These are phyloP conservation scores for Pseudochirops cupreus DNA, from an alignment of 2,797 vertebrate species.

Conservation along the genomic window DNA sequence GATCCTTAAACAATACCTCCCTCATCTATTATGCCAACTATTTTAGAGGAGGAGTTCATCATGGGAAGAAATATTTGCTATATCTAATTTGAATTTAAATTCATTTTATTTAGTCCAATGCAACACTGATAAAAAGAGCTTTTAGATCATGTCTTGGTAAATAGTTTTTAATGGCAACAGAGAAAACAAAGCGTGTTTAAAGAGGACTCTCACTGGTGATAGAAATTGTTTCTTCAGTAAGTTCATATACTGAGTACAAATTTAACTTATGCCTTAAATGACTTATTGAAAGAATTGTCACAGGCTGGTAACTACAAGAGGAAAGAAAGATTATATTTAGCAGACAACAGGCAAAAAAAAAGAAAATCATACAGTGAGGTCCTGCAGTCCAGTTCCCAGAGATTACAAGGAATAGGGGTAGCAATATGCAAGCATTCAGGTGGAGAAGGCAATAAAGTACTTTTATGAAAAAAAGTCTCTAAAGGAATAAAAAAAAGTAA, in stretches of 20 bases:
- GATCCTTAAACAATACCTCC: neutral
- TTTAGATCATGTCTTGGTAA: neutral
- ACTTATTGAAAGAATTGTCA: neutral
- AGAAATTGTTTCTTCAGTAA: neutral
- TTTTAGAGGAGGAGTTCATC: neutral
- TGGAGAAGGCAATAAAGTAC: conserved; percentile 54
- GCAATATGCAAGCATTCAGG: conserved; percentile 4
- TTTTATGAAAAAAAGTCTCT: conserved; percentile 30
- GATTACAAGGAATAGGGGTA: rapidly evolving
- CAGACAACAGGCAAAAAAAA: neutral
- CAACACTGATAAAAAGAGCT: neutral
- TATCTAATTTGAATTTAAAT: neutral
- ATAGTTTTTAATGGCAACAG: neutral
- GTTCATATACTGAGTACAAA: neutral
- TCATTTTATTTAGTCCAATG: neutral
- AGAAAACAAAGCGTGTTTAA: neutral
- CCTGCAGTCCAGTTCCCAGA: rapidly evolving
- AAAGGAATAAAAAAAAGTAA: conserved; percentile 38
- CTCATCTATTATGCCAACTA: neutral
- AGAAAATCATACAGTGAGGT: neutral
- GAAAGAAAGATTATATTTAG: neutral
- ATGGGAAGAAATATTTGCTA: neutral
- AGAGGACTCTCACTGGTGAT: neutral
- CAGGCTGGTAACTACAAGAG: neutral
- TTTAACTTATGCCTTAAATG: neutral